phyloP scores from a whole-genome alignment of 2,888 invertebrate genomes.

The Meloe dianella region DNA sequence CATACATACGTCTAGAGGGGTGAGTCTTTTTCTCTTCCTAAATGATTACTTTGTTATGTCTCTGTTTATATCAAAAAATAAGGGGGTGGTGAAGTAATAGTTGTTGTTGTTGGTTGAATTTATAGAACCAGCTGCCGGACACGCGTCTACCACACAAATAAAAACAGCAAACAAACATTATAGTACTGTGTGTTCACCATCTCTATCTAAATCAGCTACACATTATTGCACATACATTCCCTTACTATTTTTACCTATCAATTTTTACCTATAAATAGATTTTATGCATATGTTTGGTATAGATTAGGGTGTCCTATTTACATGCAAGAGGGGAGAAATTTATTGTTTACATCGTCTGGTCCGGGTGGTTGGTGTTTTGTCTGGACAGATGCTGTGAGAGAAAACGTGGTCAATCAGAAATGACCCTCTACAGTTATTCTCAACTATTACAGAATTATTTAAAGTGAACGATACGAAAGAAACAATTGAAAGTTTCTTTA shows the following conservation, averaged over 20 bases:
- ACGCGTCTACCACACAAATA: conserved; percentile 30
- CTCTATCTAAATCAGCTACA: background rate
- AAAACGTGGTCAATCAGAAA: background rate
- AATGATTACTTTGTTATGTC: conserved; percentile 7
- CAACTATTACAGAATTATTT: background rate
- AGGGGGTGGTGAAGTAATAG: background rate
- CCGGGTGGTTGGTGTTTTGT: background rate
- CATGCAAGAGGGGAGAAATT: background rate
- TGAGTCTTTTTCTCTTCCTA: conserved; percentile 3
- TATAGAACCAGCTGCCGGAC: conserved; percentile 41
- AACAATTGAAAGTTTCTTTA: conserved; percentile 25
- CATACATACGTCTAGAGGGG: conserved; percentile 13
- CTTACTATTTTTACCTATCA: background rate
- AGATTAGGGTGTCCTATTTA: background rate
- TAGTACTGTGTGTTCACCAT: background rate
- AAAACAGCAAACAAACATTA: conserved; percentile 1
- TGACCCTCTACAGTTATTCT: background rate
- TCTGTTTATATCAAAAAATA: background rate
- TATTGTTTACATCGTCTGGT: background rate
- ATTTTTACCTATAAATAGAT: conserved; percentile 5
- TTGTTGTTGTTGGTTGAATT: background rate
- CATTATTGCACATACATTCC: background rate
- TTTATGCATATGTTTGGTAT: background rate
- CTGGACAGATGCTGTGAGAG: background rate
- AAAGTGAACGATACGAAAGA: background rate